A percentile compares a stretch with the other conserved stretches of the same genome.
Evolutionary conservation across 1,140 invertebrate genomes (phyloP).

Genomic region (Lasioglossum baleicum): DNA sequence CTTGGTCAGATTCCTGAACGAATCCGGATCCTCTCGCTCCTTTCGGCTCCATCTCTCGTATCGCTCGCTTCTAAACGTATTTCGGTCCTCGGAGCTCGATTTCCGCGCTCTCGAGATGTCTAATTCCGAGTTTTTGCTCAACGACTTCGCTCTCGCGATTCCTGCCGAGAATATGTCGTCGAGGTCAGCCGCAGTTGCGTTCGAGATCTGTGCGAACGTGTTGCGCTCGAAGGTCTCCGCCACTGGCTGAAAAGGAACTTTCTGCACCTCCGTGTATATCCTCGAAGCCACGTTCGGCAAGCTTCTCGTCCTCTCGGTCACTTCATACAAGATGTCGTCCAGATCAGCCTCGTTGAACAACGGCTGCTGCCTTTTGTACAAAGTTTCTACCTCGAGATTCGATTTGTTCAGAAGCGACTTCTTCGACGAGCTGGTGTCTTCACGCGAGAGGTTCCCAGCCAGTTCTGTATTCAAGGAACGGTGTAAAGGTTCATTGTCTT

Average conservation of each 20-base stretch:
- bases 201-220: background rate
- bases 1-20: conserved; percentile 72
- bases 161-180: conserved; percentile 68
- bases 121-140: background rate
- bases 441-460: background rate
- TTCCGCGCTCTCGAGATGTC: background rate
- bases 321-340: conserved; percentile 65
- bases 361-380: conserved; percentile 12
- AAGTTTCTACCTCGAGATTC: background rate
- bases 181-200: conserved; percentile 34
- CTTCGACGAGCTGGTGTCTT: background rate
- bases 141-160: conserved; percentile 50
- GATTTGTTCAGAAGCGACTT: background rate
- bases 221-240: background rate
- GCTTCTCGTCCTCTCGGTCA: conserved; percentile 39
- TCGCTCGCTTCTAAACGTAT: conserved; percentile 36
- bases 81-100: conserved; percentile 31
- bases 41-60: conserved; percentile 21
- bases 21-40: background rate
- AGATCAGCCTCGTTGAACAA: conserved; percentile 56
- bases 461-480: background rate
- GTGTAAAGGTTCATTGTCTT: background rate
- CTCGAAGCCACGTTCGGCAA: background rate
- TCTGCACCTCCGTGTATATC: background rate
- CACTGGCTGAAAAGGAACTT: background rate